Conservation (phyloP, 2,797 vertebrate genomes). For the Poeciliopsis turneri region DNA sequence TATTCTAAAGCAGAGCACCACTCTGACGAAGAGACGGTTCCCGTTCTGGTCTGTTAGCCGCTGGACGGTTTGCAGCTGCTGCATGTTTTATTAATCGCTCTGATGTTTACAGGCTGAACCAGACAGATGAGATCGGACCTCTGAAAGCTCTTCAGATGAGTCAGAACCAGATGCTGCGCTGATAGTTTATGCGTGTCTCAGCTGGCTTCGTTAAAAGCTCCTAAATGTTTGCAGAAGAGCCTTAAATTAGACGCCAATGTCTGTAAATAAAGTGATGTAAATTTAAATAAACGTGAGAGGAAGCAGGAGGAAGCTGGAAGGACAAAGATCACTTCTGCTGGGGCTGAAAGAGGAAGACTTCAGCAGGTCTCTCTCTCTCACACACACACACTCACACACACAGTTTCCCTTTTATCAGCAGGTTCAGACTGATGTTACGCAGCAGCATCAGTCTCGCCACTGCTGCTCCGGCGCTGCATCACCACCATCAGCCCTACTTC, state of each 20-base stretch:
- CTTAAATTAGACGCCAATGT: neutral
- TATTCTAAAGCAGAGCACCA: neutral
- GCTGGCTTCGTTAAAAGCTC: neutral
- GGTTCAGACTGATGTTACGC: neutral
- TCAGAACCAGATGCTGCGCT: neutral
- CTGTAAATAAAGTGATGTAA: neutral
- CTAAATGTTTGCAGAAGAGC: neutral
- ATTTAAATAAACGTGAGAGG: neutral
- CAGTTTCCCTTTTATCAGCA: neutral
- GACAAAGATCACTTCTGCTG: neutral
- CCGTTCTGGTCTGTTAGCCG: neutral
- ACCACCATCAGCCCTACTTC: neutral
- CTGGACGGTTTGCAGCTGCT: neutral
- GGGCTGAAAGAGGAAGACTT: slow-evolving; percentile 7
- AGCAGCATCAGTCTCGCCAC: neutral
- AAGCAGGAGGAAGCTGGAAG: slow-evolving; percentile 2
- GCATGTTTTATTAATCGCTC: neutral
- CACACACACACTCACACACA: neutral
- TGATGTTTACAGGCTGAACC: neutral
- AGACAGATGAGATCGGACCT: neutral
- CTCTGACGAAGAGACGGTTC: neutral
- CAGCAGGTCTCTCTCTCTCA: neutral
- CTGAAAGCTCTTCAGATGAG: neutral
- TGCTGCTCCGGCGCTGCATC: neutral
- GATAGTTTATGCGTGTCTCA: neutral